These are phyloP conservation scores for Podilymbus podiceps DNA, from an alignment of 2,113 vertebrate genomes.

Conservation along the genomic window DNA sequence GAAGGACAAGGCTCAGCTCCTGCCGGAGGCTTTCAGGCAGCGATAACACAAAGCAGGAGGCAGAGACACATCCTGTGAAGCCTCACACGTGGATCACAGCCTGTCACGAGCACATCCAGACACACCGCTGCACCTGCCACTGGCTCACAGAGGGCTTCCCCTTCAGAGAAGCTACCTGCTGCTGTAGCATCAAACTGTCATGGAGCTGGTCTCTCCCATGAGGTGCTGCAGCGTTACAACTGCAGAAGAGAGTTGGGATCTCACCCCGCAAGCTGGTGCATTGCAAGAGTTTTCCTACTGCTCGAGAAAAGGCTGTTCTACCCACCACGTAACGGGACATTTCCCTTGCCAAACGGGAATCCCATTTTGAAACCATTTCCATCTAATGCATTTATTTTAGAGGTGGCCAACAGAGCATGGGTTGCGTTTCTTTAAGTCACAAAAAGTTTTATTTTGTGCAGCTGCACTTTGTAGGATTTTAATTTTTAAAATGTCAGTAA, in stretches of 20 bases:
- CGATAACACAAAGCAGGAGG: background rate
- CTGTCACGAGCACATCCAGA: background rate
- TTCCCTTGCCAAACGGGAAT: background rate
- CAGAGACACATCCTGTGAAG: background rate
- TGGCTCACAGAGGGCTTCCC: background rate
- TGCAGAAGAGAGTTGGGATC: background rate
- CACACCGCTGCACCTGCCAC: background rate
- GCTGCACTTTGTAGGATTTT: background rate
- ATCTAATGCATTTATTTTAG: background rate
- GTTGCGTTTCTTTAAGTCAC: background rate
- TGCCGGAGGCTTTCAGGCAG: background rate
- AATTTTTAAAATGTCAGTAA: background rate
- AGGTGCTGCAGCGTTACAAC: background rate
- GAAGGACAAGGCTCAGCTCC: background rate
- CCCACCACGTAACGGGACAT: background rate
- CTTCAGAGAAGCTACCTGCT: background rate
- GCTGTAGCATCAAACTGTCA: background rate
- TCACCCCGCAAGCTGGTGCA: background rate
- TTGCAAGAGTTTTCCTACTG: accelerated
- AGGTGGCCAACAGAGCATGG: background rate
- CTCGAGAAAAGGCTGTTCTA: background rate
- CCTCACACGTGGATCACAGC: accelerated
- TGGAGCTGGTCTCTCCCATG: background rate
- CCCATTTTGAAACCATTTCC: background rate
- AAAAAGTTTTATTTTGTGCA: background rate